Evolutionary conservation across 2,113 vertebrate genomes (phyloP).

Genomic region (Pseudorasbora parva): DNA sequence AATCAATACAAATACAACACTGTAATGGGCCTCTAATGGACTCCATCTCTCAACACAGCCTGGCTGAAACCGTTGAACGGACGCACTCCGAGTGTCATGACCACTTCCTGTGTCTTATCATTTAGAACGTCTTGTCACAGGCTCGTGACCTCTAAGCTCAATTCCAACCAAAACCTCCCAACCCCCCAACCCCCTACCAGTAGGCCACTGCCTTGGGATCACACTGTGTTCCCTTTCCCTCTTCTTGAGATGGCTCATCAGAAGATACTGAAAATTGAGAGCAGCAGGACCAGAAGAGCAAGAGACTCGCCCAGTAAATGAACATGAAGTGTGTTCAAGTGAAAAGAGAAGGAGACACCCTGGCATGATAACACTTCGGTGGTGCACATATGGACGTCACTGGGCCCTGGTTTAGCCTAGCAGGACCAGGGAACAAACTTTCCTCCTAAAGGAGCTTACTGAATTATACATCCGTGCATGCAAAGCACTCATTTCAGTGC

Average conservation of each 20-base stretch:
- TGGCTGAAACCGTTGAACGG: conserved; percentile 42
- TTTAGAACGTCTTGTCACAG: conserved; percentile 38
- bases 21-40: conserved; percentile 36
- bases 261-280: conserved; percentile 41
- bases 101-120: conserved; percentile 64
- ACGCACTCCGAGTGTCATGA: conserved; percentile 46
- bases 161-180: neutral
- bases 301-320: neutral
- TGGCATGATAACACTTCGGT: conserved; percentile 15
- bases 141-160: conserved; percentile 41
- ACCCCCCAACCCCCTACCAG: conserved; percentile 49
- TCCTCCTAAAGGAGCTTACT: conserved; percentile 59
- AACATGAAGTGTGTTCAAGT: neutral
- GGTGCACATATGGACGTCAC: conserved; percentile 46
- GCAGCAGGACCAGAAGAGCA: conserved; percentile 1
- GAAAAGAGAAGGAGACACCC: conserved; percentile 5
- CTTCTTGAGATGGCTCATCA: conserved; percentile 26
- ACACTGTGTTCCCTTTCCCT: conserved; percentile 41
- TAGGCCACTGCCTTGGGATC: conserved; percentile 59
- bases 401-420: conserved; percentile 48
- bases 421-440: conserved; percentile 57
- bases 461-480: conserved; percentile 72
- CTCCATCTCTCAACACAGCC: conserved; percentile 35
- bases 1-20: conserved; percentile 19
- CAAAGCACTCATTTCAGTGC: conserved; percentile 58